These are phyloP conservation scores for Seira sanloemensis DNA, from an alignment of 2,888 invertebrate species.

Conservation along the genomic window DNA sequence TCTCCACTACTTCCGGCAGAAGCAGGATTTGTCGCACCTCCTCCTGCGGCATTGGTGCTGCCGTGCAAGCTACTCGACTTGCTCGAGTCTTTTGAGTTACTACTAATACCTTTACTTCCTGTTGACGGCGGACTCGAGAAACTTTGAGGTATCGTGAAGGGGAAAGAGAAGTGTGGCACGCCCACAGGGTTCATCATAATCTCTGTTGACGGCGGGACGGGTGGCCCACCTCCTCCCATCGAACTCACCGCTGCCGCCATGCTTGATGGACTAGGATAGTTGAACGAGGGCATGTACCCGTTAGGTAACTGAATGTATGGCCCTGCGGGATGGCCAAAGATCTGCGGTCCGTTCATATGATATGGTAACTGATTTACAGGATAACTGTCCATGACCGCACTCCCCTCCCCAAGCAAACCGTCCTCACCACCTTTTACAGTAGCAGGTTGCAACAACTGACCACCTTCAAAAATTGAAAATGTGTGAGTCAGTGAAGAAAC, in stretches of 20 bases:
- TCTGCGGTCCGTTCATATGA: constrained; percentile 58
- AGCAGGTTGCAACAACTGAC: constrained; percentile 49
- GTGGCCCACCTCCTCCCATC: constrained; percentile 45
- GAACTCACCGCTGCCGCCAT: constrained; percentile 33
- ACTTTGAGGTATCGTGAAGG: constrained; percentile 65
- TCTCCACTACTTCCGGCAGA: constrained; percentile 13
- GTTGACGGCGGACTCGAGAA: constrained; percentile 39
- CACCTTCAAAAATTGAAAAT: constrained; percentile 51
- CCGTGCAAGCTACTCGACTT: neutral
- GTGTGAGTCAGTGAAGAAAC: no score
- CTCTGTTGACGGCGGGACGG: constrained; percentile 62
- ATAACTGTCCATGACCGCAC: constrained; percentile 59
- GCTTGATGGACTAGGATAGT: constrained; percentile 51
- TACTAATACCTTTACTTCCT: constrained; percentile 33
- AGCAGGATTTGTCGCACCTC: neutral
- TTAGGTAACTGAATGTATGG: constrained; percentile 57
- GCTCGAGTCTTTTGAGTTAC: constrained; percentile 34
- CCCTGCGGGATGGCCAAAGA: constrained; percentile 56
- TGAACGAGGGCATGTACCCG: constrained; percentile 59
- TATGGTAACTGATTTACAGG: constrained; percentile 57
- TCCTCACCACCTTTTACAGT: constrained; percentile 49
- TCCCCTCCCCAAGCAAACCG: constrained; percentile 62
- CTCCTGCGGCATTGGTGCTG: neutral
- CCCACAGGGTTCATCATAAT: constrained; percentile 65
- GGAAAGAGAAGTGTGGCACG: constrained; percentile 56